Base-by-base conservation (phyloP, 2,888 invertebrate species). In the Spicauda simplicius region DNA sequence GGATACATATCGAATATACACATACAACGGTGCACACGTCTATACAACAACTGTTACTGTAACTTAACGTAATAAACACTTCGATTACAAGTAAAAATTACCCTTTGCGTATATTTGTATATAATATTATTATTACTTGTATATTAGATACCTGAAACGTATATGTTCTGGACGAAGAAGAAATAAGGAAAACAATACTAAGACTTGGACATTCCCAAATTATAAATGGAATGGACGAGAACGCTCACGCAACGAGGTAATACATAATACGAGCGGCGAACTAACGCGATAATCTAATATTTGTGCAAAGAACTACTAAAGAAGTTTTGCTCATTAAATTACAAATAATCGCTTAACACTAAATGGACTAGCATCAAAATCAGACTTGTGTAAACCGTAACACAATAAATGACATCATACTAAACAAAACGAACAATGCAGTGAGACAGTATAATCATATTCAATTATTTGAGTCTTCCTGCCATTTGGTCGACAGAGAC, bases 351-450 rank as follows among this genome's bases (percentile, higher is more conserved):
- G 57, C 76, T 74, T 74, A 64, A 70, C 64, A 70, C 70, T 80
- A 77, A 78, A 78, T 73, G 74, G 87, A 88, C 88, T 87, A 87
- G 88, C 83, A 79, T 84, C 76, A 77, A 84, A 81, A 86, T 87
- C 85, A 87, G 86, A 85, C 85, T 86, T 80, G 79, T 77, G 72
- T 71, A 76, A 81, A 81, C 71, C 60, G 71, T 70, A 71, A 71
- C 53, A 67, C 58, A 54, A 69, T 58, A 20, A n/a, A 48, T 48
- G 65, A 60, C 59, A 30, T 59, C 59, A 50, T 25, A 54, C 18
- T 10, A 53, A 37, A 18, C 16, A n/a, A 52, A 45, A 53, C 45
- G 14, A 52, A 25, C 53, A 50, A 0, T 52, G 53, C 58, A 53
- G 16, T 45, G 50, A n/a, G 56, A 18, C 19, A 50, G 33, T 7